Conservation (phyloP, 1,140 invertebrate species). For the Brachionus angularis region DNA sequence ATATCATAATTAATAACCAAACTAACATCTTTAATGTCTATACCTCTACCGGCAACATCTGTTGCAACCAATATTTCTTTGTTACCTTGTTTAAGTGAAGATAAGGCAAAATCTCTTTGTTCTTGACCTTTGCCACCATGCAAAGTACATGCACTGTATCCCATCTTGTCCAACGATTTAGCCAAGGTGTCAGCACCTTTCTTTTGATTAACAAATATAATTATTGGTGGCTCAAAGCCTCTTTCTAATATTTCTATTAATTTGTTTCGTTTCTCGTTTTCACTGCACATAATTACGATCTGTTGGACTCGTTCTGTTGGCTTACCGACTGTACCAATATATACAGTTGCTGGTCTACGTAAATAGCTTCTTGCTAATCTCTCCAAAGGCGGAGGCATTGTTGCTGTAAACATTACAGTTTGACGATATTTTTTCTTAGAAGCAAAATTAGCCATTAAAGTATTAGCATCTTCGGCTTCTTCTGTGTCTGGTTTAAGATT, state of each 20-base stretch:
- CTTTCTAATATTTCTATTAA: constrained; percentile 62
- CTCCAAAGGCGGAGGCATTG: constrained; percentile 97
- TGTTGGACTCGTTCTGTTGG: constrained; percentile 96
- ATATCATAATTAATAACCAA: constrained; percentile 99
- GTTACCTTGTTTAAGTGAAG: constrained; percentile 80
- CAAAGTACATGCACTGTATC: constrained; percentile 61
- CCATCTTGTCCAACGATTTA: constrained; percentile 91
- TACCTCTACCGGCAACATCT: constrained; percentile 98
- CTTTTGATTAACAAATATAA: constrained; percentile 99
- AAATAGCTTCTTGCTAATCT: constrained; percentile 88
- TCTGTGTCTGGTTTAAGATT: constrained; percentile 98
- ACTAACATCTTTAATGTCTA: constrained; percentile 98
- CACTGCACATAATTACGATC: constrained; percentile 83
- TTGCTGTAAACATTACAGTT: constrained; percentile 99
- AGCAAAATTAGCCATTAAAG: constrained; percentile 83
- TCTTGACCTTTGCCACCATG: constrained; percentile 94
- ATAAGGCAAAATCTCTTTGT: constrained; percentile 94
- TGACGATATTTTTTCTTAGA: constrained; percentile 87
- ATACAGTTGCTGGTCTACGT: constrained; percentile 89
- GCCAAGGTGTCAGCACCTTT: constrained; percentile 97
- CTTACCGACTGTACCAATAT: constrained; percentile 96
- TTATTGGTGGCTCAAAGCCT: constrained; percentile 83
- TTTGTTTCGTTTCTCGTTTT: constrained; percentile 78
- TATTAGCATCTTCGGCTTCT: constrained; percentile 83
- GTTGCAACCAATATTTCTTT: constrained; percentile 99